These are phyloP conservation scores for Blastobasis lacticolella DNA, from an alignment of 2,888 invertebrate genomes.

Conservation along the genomic window DNA sequence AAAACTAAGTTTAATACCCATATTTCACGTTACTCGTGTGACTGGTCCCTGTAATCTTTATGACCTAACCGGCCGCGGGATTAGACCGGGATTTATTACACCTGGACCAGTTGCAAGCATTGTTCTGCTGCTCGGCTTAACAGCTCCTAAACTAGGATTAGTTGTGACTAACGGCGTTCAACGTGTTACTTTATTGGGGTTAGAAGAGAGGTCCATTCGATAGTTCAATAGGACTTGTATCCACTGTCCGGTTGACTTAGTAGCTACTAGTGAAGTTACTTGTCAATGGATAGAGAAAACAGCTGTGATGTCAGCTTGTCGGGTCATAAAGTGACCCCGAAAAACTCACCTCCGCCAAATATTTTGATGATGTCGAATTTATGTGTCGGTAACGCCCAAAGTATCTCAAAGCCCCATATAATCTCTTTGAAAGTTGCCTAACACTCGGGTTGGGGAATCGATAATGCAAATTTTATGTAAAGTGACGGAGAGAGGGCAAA, in stretches of 20 bases:
- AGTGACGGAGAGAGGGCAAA: constrained; percentile 53
- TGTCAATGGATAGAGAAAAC: too few species aligned
- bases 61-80: constrained; percentile 29
- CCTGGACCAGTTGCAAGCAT: constrained; percentile 24
- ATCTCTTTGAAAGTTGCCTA: constrained; percentile 45
- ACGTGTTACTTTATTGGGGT: constrained; percentile 1
- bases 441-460: constrained; percentile 39
- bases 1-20: constrained; percentile 6
- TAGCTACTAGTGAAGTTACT: too few species aligned
- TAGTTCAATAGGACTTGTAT: too few species aligned
- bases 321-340: too few species aligned
- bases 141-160: constrained; percentile 26
- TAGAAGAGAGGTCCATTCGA: too few species aligned
- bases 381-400: too few species aligned
- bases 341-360: too few species aligned
- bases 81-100: constrained; percentile 37
- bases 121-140: constrained; percentile 23
- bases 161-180: constrained; percentile 22
- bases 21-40: constrained; percentile 11
- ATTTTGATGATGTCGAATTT: too few species aligned
- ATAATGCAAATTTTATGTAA: constrained; percentile 70
- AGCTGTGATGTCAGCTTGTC: too few species aligned
- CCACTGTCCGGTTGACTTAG: too few species aligned
- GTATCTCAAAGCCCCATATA: constrained; percentile 6
- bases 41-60: constrained; percentile 27